phyloP scores from a whole-genome alignment of 2,888 invertebrate species.

The Limnephilus rhombicus region DNA sequence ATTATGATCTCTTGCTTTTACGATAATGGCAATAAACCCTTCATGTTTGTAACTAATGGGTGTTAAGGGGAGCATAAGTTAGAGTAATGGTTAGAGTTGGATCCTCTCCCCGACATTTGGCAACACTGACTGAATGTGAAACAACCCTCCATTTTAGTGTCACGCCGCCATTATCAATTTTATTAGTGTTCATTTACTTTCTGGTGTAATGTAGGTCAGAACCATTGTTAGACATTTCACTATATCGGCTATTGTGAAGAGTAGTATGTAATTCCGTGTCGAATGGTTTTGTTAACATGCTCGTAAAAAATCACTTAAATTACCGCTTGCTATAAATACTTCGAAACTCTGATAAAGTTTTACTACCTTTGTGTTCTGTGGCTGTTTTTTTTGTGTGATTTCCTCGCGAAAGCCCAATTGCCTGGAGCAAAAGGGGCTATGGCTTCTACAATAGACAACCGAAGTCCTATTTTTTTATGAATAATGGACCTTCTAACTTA shows the following conservation, averaged over 20 bases:
- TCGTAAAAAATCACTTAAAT: neutral
- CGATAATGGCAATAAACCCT: neutral
- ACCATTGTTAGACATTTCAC: neutral
- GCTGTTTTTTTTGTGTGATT: no score
- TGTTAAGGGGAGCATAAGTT: neutral
- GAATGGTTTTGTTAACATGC: neutral
- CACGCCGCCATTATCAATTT: neutral
- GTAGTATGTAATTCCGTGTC: neutral
- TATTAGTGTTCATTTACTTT: neutral
- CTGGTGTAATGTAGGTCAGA: neutral
- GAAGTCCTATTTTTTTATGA: no score
- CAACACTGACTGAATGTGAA: neutral
- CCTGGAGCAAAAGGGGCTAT: no score
- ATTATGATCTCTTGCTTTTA: neutral
- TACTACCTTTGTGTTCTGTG: no score
- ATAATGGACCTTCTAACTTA: no score
- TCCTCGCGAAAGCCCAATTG: no score
- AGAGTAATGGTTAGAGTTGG: neutral
- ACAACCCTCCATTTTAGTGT: neutral
- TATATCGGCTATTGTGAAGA: neutral
- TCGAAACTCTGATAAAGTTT: no score
- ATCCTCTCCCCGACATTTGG: neutral
- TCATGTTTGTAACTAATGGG: neutral
- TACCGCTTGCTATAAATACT: no score
- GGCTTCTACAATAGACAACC: no score